Base-by-base conservation (phyloP, 2,888 invertebrate genomes). In the Hololepta plana region DNA sequence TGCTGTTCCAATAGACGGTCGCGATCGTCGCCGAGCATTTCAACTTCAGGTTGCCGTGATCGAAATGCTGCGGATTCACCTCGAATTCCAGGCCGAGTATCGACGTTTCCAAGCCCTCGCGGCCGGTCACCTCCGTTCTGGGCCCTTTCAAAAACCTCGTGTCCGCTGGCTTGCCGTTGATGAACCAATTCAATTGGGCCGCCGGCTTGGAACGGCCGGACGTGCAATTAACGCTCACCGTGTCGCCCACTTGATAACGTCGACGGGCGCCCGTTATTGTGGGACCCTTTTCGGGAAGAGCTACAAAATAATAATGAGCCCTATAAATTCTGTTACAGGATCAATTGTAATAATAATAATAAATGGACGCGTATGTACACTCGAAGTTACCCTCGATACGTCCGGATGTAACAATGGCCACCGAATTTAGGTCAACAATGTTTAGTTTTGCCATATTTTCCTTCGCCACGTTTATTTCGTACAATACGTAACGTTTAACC, bases 21-120 rank as follows among this genome's bases (percentile, higher is more conserved):
- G 77, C 80, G 53, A 85, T 84, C 42, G 77, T 82, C 32, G 85
- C 84, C 49, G 82, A 65, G 60, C 85, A 87, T 64, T 82, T 85
- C 44, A 85, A 64, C 57, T 84, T 85, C 61, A 87, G 67, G 57
- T 82, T 81, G 47, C 82, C 81, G 44, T 69, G 66, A 50, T 71
- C 71, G 62, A 85, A 84, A 60, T 85, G 81, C 53, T 75, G 73
- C 40, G 64, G 66, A 43, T 72, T 71, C 40, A 81, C 81, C 49
- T 71, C 69, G 54, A 85, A 85, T 55, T 82, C 76, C 35, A 85
- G 64, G 14, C 73, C 76, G 23, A 81, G 56, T 30, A 72, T 70
- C 12, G 80, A 73, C 33, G 76, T 75, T 52, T 82, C 77, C 33
- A 85, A 60, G n/a, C 74, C 69, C 43, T 69, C 68, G 13, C 64